Conservation (phyloP, 2,888 invertebrate genomes). For the Agelastica alni region DNA sequence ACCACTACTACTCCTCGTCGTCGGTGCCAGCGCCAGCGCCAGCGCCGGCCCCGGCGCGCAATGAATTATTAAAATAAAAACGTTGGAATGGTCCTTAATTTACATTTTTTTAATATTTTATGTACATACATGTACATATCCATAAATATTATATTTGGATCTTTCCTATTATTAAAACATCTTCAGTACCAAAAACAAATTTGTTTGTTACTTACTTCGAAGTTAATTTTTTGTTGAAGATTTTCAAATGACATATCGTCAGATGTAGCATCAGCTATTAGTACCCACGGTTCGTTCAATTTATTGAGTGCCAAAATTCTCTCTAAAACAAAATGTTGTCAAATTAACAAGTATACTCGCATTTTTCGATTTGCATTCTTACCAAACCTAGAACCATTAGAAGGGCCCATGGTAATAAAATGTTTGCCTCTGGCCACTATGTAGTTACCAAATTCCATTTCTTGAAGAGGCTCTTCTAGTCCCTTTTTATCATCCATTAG, state of each 20-base stretch:
- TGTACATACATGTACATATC: too few relatives aligned
- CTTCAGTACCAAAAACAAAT: too few relatives aligned
- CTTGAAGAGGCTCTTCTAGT: constrained; percentile 87
- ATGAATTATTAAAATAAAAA: too few relatives aligned
- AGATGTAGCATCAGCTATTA: constrained; percentile 28
- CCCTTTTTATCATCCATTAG: constrained; percentile 89
- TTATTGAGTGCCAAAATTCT: constrained; percentile 59
- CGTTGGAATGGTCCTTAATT: too few relatives aligned
- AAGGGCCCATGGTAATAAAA: constrained; percentile 39
- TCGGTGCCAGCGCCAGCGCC: too few relatives aligned
- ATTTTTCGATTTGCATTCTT: too few relatives aligned
- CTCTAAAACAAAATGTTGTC: constrained; percentile 42
- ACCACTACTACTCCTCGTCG: too few relatives aligned
- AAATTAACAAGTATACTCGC: not conserved
- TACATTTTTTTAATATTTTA: too few relatives aligned
- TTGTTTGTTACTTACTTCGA: constrained; percentile 16
- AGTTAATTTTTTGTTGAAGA: constrained; percentile 9
- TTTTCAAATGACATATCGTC: constrained; percentile 14
- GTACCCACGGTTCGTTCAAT: constrained; percentile 62
- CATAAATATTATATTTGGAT: too few relatives aligned
- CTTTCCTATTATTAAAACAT: too few relatives aligned
- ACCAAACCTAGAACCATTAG: constrained; percentile 3
- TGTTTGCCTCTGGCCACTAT: constrained; percentile 68
- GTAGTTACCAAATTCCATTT: constrained; percentile 64
- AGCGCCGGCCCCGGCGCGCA: too few relatives aligned